Evolutionary conservation across 1,140 invertebrate species (phyloP).

Genomic region (Latrodectus geometricus): DNA sequence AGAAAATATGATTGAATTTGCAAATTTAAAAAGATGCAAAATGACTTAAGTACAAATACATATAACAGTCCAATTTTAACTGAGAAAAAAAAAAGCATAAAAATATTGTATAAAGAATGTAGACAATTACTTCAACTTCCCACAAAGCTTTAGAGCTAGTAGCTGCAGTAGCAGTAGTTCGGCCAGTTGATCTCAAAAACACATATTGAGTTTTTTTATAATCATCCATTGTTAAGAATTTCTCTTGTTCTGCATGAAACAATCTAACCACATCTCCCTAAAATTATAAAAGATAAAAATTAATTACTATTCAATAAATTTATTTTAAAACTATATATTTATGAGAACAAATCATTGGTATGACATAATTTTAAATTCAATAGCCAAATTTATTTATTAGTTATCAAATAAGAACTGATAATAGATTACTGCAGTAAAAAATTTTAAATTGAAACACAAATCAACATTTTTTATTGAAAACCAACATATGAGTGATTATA

Average conservation of each 20-base stretch:
- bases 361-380: no score
- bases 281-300: conserved; percentile 55
- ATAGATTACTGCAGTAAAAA: no score
- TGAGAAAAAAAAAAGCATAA: no score
- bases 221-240: conserved; percentile 99
- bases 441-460: no score
- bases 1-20: no score
- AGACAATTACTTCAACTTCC: conserved; percentile 89
- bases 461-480: no score
- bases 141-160: conserved; percentile 99
- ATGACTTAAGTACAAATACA: no score
- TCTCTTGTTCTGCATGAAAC: conserved; percentile 99
- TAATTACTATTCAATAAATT: background rate
- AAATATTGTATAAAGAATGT: background rate
- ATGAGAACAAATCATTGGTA: background rate
- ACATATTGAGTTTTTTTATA: conserved; percentile 93
- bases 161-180: conserved; percentile 95
- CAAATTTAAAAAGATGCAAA: no score
- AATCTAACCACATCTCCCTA: conserved; percentile 96
- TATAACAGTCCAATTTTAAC: no score
- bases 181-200: conserved; percentile 74
- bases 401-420: no score
- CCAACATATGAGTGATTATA: no score
- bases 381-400: no score
- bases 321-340: background rate